Evolutionary conservation across 2,113 vertebrate species (phyloP).

Genomic region (Cephalopholis sonnerati): DNA sequence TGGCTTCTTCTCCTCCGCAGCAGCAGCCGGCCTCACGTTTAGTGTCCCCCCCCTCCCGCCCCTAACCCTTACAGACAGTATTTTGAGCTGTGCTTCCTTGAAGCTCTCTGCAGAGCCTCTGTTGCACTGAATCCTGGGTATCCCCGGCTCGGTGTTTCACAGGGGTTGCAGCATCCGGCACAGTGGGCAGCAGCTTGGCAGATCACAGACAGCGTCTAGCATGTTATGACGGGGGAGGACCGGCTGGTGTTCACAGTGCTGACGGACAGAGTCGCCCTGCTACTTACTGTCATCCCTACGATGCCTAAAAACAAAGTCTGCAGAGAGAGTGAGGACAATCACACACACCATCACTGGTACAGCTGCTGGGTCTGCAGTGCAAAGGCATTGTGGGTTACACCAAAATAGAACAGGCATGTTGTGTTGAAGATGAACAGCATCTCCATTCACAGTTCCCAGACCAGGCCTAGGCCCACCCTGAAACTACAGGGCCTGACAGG

Average conservation of each 20-base stretch:
- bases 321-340: constrained; percentile 8
- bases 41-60: background rate
- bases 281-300: constrained; percentile 1
- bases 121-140: constrained; percentile 52
- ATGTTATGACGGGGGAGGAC: constrained; percentile 33
- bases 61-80: constrained; percentile 14
- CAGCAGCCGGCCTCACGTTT: background rate
- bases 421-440: constrained; percentile 55
- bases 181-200: constrained; percentile 12
- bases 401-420: constrained; percentile 44
- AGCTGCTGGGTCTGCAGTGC: constrained; percentile 20
- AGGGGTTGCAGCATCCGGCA: constrained; percentile 62
- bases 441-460: constrained; percentile 47
- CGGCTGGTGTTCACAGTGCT: background rate
- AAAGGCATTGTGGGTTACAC: constrained; percentile 14
- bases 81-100: constrained; percentile 27
- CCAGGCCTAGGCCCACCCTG: constrained; percentile 56
- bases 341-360: background rate
- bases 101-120: constrained; percentile 58
- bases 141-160: constrained; percentile 57
- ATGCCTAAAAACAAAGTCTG: constrained; percentile 23
- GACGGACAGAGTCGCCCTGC: background rate
- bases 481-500: constrained; percentile 35
- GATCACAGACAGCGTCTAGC: constrained; percentile 16
- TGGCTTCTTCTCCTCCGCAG: constrained; percentile 34